A percentile compares a stretch with the other conserved stretches of the same genome.
These are phyloP conservation scores for Phylloscopus whistleri DNA, from an alignment of 2,113 vertebrate species.

Conservation along the genomic window DNA sequence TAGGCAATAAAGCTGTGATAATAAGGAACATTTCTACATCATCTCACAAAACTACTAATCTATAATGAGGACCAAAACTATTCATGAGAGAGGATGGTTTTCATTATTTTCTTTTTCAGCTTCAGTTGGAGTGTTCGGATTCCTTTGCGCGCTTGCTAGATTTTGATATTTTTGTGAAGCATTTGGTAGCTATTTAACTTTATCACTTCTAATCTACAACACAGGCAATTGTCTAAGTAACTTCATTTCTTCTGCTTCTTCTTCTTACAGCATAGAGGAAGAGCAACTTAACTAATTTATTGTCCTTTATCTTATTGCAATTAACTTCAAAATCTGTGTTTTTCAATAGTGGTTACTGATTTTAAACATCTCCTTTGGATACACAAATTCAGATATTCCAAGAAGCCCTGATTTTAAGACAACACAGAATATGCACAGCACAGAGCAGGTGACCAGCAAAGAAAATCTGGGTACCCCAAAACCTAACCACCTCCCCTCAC, in stretches of 20 bases:
- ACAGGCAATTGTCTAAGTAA: background rate
- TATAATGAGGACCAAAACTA: slow-evolving; percentile 69
- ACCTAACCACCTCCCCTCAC: accelerated
- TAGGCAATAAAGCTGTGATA: slow-evolving; percentile 80
- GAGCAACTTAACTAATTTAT: background rate
- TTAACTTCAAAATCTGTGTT: background rate
- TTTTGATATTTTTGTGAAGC: slow-evolving; percentile 24
- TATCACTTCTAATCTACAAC: background rate
- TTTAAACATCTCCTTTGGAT: background rate
- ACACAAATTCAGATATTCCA: background rate
- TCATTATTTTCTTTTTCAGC: slow-evolving; percentile 52
- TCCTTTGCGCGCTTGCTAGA: background rate
- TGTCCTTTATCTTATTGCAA: background rate
- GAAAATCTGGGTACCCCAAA: background rate
- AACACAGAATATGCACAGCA: background rate
- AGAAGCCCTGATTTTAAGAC: background rate
- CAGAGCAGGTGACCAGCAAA: background rate
- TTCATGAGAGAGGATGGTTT: slow-evolving; percentile 35
- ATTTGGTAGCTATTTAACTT: background rate
- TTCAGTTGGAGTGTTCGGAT: background rate
- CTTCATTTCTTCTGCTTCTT: background rate
- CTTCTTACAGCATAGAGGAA: background rate
- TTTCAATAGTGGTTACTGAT: background rate
- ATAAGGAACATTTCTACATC: slow-evolving; percentile 79
- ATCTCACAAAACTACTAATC: slow-evolving; percentile 75